phyloP scores from a whole-genome alignment of 2,113 vertebrate genomes.

The Nyctibius bracteatus region DNA sequence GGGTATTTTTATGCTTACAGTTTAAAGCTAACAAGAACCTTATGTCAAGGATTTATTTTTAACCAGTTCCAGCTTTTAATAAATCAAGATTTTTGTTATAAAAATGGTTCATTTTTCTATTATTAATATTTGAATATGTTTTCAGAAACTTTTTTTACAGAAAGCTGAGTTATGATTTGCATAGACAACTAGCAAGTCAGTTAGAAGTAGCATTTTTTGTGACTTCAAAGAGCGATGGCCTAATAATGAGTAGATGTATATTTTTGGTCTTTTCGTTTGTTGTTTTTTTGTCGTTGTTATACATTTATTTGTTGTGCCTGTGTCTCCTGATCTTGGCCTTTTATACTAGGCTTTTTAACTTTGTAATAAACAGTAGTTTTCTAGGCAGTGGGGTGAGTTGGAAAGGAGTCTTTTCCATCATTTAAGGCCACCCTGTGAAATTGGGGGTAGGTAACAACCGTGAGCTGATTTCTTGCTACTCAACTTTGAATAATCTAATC shows the following conservation, averaged over 20 bases:
- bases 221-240: background rate
- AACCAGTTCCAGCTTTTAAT: slow-evolving; percentile 77
- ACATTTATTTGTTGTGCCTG: background rate
- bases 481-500: background rate
- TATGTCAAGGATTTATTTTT: slow-evolving; percentile 74
- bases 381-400: background rate
- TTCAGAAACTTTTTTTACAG: slow-evolving; percentile 51
- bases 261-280: background rate
- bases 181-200: background rate
- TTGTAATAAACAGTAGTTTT: background rate
- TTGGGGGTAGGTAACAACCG: background rate
- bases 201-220: background rate
- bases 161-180: background rate
- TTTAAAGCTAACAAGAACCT: slow-evolving; percentile 78
- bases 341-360: background rate
- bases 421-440: background rate
- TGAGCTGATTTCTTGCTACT: background rate
- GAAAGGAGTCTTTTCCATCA: background rate
- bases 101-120: slow-evolving; percentile 68
- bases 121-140: slow-evolving; percentile 69
- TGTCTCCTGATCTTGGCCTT: background rate
- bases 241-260: background rate
- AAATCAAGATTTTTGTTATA: slow-evolving; percentile 71
- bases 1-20: slow-evolving; percentile 73
- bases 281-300: background rate